A percentile compares a stretch with the other conserved stretches of the same genome.
Evolutionary conservation across 2,113 vertebrate genomes (phyloP).

Genomic region (Pteronura brasiliensis): DNA sequence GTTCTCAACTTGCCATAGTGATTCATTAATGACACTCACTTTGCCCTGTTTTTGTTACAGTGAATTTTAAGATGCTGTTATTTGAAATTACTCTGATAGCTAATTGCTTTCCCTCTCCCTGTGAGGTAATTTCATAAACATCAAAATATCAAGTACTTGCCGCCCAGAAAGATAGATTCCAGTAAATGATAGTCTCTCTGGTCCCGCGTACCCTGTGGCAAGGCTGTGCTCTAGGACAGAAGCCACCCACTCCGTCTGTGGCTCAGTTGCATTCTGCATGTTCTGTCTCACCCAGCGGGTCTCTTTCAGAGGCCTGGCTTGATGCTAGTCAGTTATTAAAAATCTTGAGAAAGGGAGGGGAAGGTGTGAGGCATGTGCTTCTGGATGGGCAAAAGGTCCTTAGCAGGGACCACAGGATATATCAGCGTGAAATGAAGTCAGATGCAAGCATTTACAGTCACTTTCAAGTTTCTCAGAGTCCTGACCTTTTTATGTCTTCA

Average conservation of each 20-base stretch:
- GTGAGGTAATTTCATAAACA: neutral
- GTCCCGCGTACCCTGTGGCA: neutral
- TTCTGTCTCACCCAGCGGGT: neutral
- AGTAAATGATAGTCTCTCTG: neutral
- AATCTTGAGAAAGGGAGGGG: neutral
- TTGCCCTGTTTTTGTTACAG: neutral
- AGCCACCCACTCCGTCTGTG: neutral
- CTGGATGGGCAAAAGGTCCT: neutral
- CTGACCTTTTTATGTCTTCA: neutral
- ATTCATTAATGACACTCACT: neutral
- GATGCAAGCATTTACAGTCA: neutral
- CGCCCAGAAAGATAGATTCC: neutral
- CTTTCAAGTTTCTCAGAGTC: neutral
- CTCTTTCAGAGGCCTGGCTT: neutral
- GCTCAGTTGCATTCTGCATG: neutral
- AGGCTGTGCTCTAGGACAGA: neutral
- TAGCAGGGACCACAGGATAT: neutral
- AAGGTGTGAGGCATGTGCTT: neutral
- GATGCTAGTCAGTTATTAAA: neutral
- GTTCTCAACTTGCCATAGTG: neutral
- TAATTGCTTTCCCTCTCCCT: neutral
- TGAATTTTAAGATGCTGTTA: slow-evolving; percentile 27
- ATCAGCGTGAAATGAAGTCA: neutral
- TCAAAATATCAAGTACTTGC: neutral
- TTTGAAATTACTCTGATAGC: slow-evolving; percentile 23